Base-by-base conservation (phyloP, 2,113 vertebrate species). In the Equus przewalskii region DNA sequence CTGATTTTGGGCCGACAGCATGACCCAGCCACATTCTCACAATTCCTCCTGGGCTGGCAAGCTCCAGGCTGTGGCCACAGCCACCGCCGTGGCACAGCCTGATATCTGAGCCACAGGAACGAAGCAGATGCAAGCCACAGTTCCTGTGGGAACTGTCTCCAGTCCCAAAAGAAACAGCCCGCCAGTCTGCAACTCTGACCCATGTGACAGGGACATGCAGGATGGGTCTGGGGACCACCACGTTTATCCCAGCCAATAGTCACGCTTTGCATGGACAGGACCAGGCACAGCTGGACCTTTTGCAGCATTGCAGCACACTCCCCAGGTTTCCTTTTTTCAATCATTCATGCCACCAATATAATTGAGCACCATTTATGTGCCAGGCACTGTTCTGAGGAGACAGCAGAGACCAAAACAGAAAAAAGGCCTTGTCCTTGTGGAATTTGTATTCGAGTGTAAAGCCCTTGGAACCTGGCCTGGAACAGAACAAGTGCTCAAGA, bases 231-330 rank as follows among this genome's bases (percentile, higher is more conserved):
- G 73, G 65, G 9, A 28, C n/a, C 41, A 24, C n/a, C 13, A 19
- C 4, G 0, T 19, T 24, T 24, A 5, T 22, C 24, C 44, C 36
- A 18, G 72, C n/a, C 64, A 1, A 0, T 6, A 10, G 19, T 15
- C 85, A 24, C 9, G 0, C 13, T 14, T 5, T 1, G n/a, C 41
- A 0, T 3, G 7, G 51, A n/a, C 1, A 1, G 18, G 56, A 33
- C 56, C 1, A 12, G 51, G 51, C 51, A 54, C 3, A 0, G 36
- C 73, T 12, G 11, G 6, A 6, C 22, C 22, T 3, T 19, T 6
- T 4, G 28, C 56, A 24, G 36, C 26, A 3, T 28, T 12, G 15
- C 36, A 1, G 8, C 5, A 12, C 5, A 5, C 67, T 13, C 22
- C 28, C 24, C 21, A 5, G 41, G n/a, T 65, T 46, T 69, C 33